phyloP scores from a whole-genome alignment of 2,113 vertebrate species.

The Microcebus ravelobensis region DNA sequence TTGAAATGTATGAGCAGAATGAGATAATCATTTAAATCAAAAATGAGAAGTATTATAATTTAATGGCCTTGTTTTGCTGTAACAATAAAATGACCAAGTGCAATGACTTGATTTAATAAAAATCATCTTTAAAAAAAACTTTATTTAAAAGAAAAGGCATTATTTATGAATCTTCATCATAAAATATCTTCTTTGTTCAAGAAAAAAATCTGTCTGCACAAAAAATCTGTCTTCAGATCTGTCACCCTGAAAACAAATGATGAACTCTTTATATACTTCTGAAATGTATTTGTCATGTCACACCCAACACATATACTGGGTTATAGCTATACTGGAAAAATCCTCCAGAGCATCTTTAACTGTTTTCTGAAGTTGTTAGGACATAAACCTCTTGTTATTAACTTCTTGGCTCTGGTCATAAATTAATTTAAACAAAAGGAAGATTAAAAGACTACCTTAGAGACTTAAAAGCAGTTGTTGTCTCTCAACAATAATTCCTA shows the following conservation, averaged over 20 bases:
- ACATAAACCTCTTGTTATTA: not conserved
- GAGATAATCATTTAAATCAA: constrained; percentile 85
- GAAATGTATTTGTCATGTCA: not conserved
- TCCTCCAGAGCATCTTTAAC: not conserved
- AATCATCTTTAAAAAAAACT: constrained; percentile 75
- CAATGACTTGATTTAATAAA: constrained; percentile 86
- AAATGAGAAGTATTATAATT: constrained; percentile 71
- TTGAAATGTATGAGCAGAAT: constrained; percentile 64
- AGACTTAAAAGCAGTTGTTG: not conserved
- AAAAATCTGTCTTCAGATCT: not conserved
- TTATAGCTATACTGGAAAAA: not conserved
- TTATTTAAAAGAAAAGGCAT: constrained; percentile 33
- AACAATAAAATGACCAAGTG: constrained; percentile 90
- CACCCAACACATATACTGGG: not conserved
- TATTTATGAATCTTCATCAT: not conserved
- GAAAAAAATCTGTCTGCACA: not conserved
- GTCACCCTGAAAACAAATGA: not conserved
- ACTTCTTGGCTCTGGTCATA: not conserved
- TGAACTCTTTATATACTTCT: not conserved
- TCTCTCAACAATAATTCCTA: not conserved
- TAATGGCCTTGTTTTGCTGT: constrained; percentile 85
- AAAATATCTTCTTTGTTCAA: constrained; percentile 37
- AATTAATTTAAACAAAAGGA: not conserved
- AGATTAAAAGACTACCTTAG: not conserved
- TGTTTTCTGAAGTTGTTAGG: not conserved